Percentiles rank a stretch among this genome's conserved stretches.
These are phyloP conservation scores for Ptychadena robeensis DNA, from an alignment of 2,797 vertebrate species.

Conservation along the genomic window DNA sequence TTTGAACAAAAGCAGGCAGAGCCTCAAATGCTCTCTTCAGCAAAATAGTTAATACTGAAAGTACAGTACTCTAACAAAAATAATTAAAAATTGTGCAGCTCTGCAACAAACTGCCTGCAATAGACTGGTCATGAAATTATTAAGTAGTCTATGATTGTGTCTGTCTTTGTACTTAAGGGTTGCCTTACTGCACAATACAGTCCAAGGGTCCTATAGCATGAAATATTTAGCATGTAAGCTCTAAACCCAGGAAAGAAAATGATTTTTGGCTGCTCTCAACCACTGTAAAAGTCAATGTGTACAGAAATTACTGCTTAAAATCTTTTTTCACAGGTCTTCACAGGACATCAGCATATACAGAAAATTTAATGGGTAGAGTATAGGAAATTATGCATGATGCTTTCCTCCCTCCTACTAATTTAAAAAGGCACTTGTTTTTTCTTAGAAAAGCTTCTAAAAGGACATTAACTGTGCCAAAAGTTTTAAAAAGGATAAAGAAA, in stretches of 20 bases:
- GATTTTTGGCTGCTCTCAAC: conserved; percentile 65
- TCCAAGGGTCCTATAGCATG: neutral
- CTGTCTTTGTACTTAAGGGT: neutral
- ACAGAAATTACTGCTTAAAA: conserved; percentile 70
- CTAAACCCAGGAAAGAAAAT: conserved; percentile 1
- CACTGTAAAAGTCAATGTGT: conserved; percentile 73
- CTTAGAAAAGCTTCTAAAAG: conserved; percentile 84
- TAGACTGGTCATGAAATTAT: neutral
- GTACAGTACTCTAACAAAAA: neutral
- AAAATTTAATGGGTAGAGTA: conserved; percentile 76
- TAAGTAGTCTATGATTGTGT: neutral
- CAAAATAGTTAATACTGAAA: neutral
- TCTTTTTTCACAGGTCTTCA: conserved; percentile 82
- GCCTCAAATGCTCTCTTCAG: neutral
- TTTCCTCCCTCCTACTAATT: conserved; percentile 69
- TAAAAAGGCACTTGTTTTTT: conserved; percentile 85
- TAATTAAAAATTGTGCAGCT: neutral
- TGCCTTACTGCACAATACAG: neutral
- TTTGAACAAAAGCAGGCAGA: neutral
- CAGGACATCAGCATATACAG: conserved; percentile 77
- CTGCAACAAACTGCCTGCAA: neutral
- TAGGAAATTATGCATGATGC: conserved; percentile 77
- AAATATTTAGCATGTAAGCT: neutral
- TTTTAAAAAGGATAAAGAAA: conserved; percentile 71
- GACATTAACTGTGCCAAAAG: conserved; percentile 82